phyloP scores from a whole-genome alignment of 2,888 invertebrate genomes.

The Scrobipalpa atriplicella region DNA sequence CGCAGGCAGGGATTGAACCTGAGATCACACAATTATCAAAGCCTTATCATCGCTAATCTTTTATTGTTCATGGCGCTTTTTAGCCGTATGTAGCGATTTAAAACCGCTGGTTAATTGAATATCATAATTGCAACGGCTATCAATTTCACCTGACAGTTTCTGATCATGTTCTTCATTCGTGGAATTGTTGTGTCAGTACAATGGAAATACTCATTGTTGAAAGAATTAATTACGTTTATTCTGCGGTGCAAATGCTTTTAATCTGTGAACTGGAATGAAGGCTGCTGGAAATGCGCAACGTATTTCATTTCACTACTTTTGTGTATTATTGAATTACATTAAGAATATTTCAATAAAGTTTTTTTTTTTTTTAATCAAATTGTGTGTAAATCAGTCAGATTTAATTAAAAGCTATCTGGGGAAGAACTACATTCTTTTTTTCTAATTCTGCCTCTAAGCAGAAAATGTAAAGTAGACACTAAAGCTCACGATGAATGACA shows the following conservation, averaged over 20 bases:
- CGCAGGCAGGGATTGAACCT: too few relatives aligned
- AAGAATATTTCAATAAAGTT: too few relatives aligned
- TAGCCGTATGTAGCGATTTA: background rate
- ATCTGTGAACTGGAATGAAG: background rate
- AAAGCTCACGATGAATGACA: too few relatives aligned
- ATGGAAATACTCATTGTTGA: background rate
- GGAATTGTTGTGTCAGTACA: background rate
- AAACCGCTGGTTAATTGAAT: conserved; percentile 33
- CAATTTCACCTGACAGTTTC: conserved; percentile 34
- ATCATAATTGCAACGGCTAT: conserved; percentile 34
- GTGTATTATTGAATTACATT: too few relatives aligned
- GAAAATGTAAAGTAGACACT: too few relatives aligned
- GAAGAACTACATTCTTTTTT: too few relatives aligned
- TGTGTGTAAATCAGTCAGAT: too few relatives aligned
- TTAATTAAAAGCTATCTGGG: too few relatives aligned
- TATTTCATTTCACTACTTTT: too few relatives aligned
- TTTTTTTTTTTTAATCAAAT: too few relatives aligned
- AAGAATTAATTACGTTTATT: background rate
- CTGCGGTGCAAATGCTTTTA: background rate
- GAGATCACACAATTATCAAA: too few relatives aligned
- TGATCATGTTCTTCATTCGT: conserved; percentile 1
- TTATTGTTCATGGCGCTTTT: background rate
- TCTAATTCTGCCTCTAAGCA: too few relatives aligned
- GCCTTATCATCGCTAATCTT: background rate
- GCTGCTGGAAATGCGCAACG: background rate